phyloP scores from a whole-genome alignment of 2,113 vertebrate genomes.

The Lanius collurio region DNA sequence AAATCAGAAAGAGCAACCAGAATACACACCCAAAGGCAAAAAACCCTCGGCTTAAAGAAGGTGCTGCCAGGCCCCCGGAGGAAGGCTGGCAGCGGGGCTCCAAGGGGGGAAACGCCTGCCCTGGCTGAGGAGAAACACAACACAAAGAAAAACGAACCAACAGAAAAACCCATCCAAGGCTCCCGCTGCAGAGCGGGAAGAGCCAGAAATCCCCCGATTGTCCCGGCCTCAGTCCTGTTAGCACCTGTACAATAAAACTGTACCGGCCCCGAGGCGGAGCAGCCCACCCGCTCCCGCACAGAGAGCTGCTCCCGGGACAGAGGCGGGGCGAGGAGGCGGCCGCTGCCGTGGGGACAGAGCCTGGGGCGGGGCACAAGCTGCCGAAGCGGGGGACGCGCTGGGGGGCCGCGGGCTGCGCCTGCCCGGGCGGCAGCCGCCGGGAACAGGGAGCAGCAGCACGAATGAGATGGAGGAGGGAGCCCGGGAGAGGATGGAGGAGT shows the following conservation, averaged over 20 bases:
- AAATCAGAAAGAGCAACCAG: slow-evolving; percentile 73
- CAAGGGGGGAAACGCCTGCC: slow-evolving; percentile 55
- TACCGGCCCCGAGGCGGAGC: slow-evolving; percentile 73
- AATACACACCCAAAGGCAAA: slow-evolving; percentile 75
- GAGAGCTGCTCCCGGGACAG: background rate
- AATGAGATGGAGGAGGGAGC: background rate
- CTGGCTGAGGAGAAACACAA: slow-evolving; percentile 70
- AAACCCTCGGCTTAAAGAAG: slow-evolving; percentile 51
- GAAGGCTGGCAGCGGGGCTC: slow-evolving; percentile 15
- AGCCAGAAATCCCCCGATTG: slow-evolving; percentile 66
- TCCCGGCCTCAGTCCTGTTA: slow-evolving; percentile 81
- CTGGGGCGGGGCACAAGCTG: background rate
- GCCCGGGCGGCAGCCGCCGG: background rate
- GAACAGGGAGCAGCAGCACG: background rate
- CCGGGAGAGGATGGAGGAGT: background rate
- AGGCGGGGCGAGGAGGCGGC: background rate
- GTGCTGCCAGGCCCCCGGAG: background rate
- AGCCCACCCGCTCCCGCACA: background rate
- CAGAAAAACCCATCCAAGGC: slow-evolving; percentile 32
- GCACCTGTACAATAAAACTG: slow-evolving; percentile 99
- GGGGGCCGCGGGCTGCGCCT: background rate
- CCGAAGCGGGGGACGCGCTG: background rate
- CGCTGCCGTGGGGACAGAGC: background rate
- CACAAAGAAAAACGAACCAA: slow-evolving; percentile 67
- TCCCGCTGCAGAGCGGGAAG: slow-evolving; percentile 35